phyloP scores from a whole-genome alignment of 2,888 invertebrate genomes.

The Actias luna region DNA sequence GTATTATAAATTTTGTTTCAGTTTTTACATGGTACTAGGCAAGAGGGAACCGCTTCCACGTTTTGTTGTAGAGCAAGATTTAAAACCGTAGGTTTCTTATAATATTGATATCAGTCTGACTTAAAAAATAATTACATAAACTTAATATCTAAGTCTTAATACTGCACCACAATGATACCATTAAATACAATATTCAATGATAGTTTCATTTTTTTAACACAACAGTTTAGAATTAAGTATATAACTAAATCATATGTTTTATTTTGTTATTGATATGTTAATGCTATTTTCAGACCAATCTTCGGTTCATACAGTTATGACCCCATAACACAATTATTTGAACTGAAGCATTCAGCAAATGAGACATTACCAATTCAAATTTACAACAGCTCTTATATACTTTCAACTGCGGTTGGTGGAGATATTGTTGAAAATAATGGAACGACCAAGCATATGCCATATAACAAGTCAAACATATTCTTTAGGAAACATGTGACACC shows the following conservation, averaged over 20 bases:
- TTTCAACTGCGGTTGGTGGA: constrained; percentile 9
- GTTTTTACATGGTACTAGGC: constrained; percentile 24
- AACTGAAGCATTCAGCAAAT: constrained; percentile 19
- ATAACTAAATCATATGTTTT: background rate
- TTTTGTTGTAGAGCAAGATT: constrained; percentile 33
- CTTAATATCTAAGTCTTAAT: background rate
- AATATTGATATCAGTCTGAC: background rate
- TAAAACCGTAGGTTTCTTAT: constrained; percentile 34
- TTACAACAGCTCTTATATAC: constrained; percentile 16
- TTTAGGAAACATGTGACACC: constrained; percentile 13
- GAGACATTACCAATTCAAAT: constrained; percentile 16
- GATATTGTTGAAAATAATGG: background rate
- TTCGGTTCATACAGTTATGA: constrained; percentile 40
- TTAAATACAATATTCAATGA: background rate
- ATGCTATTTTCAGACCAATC: constrained; percentile 29
- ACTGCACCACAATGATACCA: too few relatives aligned
- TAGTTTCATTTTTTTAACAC: too few relatives aligned
- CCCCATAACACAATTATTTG: constrained; percentile 38
- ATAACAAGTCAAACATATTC: constrained; percentile 16
- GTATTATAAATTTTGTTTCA: constrained; percentile 22
- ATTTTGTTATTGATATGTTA: background rate
- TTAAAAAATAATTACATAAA: background rate
- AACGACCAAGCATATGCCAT: background rate
- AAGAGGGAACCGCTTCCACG: constrained; percentile 31
- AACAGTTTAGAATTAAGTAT: background rate